phyloP scores from a whole-genome alignment of 2,113 vertebrate species.

The Triplophysa siluroides region DNA sequence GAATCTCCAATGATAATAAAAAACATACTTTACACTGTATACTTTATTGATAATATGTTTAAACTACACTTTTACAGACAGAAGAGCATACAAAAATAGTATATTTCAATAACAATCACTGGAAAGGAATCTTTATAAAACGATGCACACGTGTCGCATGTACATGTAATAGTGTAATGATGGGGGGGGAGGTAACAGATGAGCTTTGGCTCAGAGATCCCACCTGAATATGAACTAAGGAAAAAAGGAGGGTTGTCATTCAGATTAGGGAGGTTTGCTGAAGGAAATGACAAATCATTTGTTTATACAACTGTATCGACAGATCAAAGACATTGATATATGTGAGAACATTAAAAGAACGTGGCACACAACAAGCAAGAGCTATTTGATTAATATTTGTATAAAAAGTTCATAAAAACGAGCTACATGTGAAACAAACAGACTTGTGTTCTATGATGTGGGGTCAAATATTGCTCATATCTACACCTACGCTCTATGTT shows the following conservation, averaged over 20 bases:
- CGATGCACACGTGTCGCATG: conserved; percentile 10
- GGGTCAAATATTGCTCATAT: conserved; percentile 55
- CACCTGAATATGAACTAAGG: no score
- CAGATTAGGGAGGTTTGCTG: neutral
- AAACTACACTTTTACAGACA: conserved; percentile 59
- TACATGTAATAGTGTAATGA: neutral
- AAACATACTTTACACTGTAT: conserved; percentile 39
- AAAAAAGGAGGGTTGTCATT: neutral
- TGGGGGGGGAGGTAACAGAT: neutral
- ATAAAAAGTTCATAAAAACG: conserved; percentile 46
- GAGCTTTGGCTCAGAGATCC: neutral
- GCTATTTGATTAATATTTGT: conserved; percentile 53
- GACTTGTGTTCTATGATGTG: conserved; percentile 45
- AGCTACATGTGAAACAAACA: conserved; percentile 49
- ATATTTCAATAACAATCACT: conserved; percentile 25
- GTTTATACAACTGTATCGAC: conserved; percentile 3
- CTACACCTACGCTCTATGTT: conserved; percentile 63
- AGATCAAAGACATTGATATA: neutral
- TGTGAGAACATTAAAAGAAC: neutral
- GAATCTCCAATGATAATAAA: neutral
- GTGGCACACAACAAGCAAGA: conserved; percentile 47
- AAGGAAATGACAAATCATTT: neutral
- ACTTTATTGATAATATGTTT: conserved; percentile 38
- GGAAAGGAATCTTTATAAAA: conserved; percentile 11
- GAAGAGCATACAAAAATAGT: conserved; percentile 13